Evolutionary conservation across 2,113 vertebrate genomes (phyloP).

Genomic region (Sinosuthora webbiana): DNA sequence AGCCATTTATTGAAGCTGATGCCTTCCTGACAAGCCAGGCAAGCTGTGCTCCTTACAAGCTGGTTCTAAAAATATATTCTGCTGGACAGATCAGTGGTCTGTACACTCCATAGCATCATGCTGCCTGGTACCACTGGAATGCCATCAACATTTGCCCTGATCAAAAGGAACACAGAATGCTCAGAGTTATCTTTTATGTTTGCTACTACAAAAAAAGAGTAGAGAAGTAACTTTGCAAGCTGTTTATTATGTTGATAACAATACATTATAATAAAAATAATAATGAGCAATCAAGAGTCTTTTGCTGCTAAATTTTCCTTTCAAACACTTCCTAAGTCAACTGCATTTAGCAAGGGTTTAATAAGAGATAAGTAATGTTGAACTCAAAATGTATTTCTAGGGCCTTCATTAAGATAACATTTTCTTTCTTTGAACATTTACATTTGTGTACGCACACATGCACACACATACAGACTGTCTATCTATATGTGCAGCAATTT

Average conservation of each 20-base stretch:
- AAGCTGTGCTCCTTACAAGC: constrained; percentile 46
- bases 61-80: constrained; percentile 68
- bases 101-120: neutral
- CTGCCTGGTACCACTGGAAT: neutral
- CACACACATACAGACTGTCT: neutral
- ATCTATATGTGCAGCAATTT: neutral
- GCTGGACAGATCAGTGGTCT: constrained; percentile 75
- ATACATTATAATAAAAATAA: neutral
- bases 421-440: neutral
- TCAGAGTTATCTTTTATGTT: neutral
- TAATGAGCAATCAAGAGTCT: neutral
- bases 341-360: neutral
- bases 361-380: fast-evolving
- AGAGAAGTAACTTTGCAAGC: neutral
- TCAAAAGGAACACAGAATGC: neutral
- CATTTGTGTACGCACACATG: neutral
- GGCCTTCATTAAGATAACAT: neutral
- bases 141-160: neutral
- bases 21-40: constrained; percentile 78
- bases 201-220: fast-evolving
- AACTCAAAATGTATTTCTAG: neutral
- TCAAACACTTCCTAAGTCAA: neutral
- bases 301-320: neutral
- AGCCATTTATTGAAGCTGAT: constrained; percentile 75
- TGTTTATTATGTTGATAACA: neutral